Evolutionary conservation across 2,888 invertebrate species (phyloP).

Genomic region (Caenorhabditis japonica): DNA sequence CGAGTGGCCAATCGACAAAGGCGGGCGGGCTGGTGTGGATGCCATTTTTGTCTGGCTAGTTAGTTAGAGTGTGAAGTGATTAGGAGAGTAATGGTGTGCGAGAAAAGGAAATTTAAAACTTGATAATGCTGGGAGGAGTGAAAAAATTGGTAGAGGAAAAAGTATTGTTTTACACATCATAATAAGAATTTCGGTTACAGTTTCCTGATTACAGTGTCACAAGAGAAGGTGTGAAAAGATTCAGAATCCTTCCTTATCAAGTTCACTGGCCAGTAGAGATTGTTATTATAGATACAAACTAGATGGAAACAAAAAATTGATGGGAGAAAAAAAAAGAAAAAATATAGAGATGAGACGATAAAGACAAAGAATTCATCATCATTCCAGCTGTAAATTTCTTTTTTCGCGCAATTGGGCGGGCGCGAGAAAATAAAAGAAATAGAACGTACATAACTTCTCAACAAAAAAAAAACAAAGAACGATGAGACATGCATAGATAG

Average conservation of each 20-base stretch:
- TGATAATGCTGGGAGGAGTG: slow-evolving; percentile 25
- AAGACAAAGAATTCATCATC: background rate
- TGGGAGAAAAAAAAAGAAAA: slow-evolving; percentile 13
- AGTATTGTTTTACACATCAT: background rate
- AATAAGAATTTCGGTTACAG: background rate
- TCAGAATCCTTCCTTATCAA: slow-evolving; percentile 25
- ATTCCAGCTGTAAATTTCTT: background rate
- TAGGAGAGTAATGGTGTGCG: slow-evolving; percentile 12
- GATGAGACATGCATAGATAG: background rate
- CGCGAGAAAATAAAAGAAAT: background rate
- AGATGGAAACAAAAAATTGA: slow-evolving; percentile 4
- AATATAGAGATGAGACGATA: slow-evolving; percentile 12
- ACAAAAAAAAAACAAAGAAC: background rate
- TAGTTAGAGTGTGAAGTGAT: slow-evolving; percentile 5
- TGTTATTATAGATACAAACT: slow-evolving; percentile 29
- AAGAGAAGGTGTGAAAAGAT: slow-evolving; percentile 4
- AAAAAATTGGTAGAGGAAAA: background rate
- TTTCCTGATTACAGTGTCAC: background rate
- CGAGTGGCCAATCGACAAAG: slow-evolving; percentile 1
- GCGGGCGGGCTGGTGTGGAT: slow-evolving; percentile 7
- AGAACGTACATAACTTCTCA: background rate
- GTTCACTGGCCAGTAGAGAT: slow-evolving; percentile 27
- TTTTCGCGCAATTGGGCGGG: background rate
- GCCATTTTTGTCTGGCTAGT: slow-evolving; percentile 1
- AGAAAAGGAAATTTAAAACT: slow-evolving; percentile 34